Evolutionary conservation across 2,797 vertebrate species (phyloP), one percentile per base, ranked within the genome.

Genomic region (Telmatherina bonti): DNA sequence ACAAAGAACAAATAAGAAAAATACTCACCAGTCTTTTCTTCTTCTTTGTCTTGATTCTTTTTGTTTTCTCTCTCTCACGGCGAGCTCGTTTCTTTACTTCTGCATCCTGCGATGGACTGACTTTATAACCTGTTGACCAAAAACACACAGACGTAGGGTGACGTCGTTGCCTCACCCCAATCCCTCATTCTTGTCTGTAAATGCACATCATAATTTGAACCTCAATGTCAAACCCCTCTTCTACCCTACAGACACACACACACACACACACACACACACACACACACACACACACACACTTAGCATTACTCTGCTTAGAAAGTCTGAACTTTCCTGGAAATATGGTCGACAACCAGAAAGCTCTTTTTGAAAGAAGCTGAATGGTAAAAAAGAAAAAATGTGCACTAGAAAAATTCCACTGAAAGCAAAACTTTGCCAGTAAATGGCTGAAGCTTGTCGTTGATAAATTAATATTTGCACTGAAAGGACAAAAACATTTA

Each of bases 111-210:
- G 38, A 60, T 59, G 33, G 16, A 20, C n/a, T 3, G 55, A 60
- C 52, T 70, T 66, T 76, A 70, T 76, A 76, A 31, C 26, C 49
- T 61, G 33, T 27, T 31, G 55, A 30, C 26, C 33, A 76, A 61
- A 49, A 56, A 66, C 71, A 41, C 55, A 41, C 24, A 60, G 29
- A 20, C 15, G 6, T 1, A 22, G 0, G 35, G 53, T 75, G 65
- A 75, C 66, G 60, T 63, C 30, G 16, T 41, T 33, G 5, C 43
- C 12, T 22, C 20, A 54, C 29, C 22, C 41, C 13, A 6, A 16
- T 0, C 13, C 47, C 10, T 33, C 24, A 30, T 7, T 54, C 16
- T 35, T 31, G 16, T 43, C 18, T 20, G 11, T 55, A 45, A 47
- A 70, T 30, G 62, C 3, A 29, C 13, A 24, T 22, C 18, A 24